A percentile compares a stretch with the other conserved stretches of the same genome.
Conservation (phyloP, 2,888 invertebrate genomes). For the Philereme vetulata region DNA sequence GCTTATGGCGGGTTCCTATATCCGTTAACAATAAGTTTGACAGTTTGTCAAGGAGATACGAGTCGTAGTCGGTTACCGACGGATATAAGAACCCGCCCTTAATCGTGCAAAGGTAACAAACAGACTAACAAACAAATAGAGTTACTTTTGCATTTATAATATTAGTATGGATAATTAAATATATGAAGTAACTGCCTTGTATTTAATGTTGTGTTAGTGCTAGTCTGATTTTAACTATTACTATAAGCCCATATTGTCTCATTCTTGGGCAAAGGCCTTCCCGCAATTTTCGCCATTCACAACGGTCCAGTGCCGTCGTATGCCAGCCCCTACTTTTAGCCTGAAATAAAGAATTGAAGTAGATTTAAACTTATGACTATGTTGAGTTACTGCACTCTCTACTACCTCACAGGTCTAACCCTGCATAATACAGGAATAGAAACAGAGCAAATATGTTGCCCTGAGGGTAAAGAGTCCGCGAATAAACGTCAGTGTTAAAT, state of each 20-base stretch:
- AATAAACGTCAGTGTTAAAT: neutral
- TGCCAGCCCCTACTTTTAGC: neutral
- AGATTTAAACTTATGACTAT: neutral
- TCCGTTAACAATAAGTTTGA: too few relatives aligned
- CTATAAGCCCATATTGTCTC: neutral
- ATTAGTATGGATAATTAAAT: too few relatives aligned
- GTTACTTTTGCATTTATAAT: too few relatives aligned
- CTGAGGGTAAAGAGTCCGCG: neutral
- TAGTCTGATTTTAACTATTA: too few relatives aligned
- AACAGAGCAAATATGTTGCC: constrained; percentile 7
- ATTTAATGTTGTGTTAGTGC: too few relatives aligned
- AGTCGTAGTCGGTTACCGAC: too few relatives aligned
- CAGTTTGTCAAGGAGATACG: too few relatives aligned
- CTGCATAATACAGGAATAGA: constrained; percentile 8
- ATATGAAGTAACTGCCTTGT: too few relatives aligned
- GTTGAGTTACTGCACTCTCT: neutral
- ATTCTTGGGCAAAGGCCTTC: neutral
- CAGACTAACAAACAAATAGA: too few relatives aligned
- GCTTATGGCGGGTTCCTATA: too few relatives aligned
- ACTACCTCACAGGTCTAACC: neutral
- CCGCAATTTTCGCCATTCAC: neutral
- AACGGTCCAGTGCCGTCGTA: neutral
- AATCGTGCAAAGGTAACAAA: too few relatives aligned
- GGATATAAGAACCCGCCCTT: too few relatives aligned
- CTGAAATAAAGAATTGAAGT: neutral